Evolutionary conservation across 2,113 vertebrate species (phyloP), one percentile per base, ranked within the genome.

Genomic region (Passerina amoena): DNA sequence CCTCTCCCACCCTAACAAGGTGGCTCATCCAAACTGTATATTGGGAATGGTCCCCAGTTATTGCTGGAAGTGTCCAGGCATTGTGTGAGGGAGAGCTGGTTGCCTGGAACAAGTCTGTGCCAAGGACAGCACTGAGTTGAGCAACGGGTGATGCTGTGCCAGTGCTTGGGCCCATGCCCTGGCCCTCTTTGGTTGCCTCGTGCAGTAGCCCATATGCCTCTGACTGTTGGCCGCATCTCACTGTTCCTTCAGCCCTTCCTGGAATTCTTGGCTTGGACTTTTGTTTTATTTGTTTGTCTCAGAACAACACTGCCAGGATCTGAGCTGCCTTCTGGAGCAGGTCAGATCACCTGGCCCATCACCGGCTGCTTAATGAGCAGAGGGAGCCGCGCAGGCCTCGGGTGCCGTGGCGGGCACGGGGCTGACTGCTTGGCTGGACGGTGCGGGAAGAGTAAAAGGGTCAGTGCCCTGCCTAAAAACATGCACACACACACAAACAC

Each of bases 161-260:
- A 90, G 78, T 51, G 44, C 40, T 61, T 94, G 88, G 82, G 48
- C 48, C 48, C 3, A 2, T 88, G 96, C 92, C 91, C 77, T 86
- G 83, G 64, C 89, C 45, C 57, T 79, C 48, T 75, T 63, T 57
- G 65, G 19, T 91, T 87, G 78, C 92, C 56, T 87, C 9, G 51
- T 68, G 70, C 81, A 79, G 40, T 79, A 89, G 73, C 44, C 87
- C 66, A 8, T 87, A 76, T 56, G 66, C 69, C 44, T 94, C 72
- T 72, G 66, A 85, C 78, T 85, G 53, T 79, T 13, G 3, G 63
- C 59, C 0, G 0, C 38, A 51, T 92, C 65, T 81, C 56, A 56
- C 84, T 72, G 48, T 76, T 95, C 75, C 92, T 91, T 87, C 61
- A 91, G 44, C 31, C 56, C 61, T 95, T 94, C 81, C 89, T 92